phyloP scores from a whole-genome alignment of 2,797 vertebrate genomes.

The Euthynnus affinis region DNA sequence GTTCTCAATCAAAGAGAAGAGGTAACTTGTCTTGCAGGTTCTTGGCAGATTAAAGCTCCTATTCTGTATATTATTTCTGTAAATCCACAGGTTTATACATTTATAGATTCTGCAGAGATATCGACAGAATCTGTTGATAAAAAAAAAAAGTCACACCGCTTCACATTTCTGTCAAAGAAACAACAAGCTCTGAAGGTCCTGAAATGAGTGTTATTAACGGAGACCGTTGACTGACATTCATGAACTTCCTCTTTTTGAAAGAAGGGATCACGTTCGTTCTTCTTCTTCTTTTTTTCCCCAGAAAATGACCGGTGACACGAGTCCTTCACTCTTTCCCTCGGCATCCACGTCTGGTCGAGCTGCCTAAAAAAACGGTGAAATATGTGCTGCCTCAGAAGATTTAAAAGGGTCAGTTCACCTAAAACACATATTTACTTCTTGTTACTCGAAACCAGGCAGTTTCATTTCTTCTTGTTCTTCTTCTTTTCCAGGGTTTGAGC shows the following conservation, averaged over 20 bases:
- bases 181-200: background rate
- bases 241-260: background rate
- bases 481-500: too few species aligned
- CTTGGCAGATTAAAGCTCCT: background rate
- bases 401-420: conserved; percentile 17
- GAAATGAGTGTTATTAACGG: background rate
- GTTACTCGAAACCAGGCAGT: too few species aligned
- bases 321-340: conserved; percentile 19
- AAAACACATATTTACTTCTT: background rate
- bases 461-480: too few species aligned
- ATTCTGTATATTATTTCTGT: background rate
- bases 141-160: background rate
- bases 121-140: background rate
- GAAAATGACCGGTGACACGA: background rate
- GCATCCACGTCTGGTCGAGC: conserved; percentile 15
- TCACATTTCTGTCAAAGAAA: background rate
- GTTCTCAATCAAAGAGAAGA: background rate
- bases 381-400: background rate
- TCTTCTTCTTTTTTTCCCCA: background rate
- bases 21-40: too few species aligned
- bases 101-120: background rate
- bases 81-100: background rate
- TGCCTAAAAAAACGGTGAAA: background rate
- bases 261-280: too few species aligned
- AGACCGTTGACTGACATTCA: conserved; percentile 5